Evolutionary conservation across 2,113 vertebrate genomes (phyloP), one percentile per base, ranked within the genome.

Genomic region (Paracyprichromis sp.): DNA sequence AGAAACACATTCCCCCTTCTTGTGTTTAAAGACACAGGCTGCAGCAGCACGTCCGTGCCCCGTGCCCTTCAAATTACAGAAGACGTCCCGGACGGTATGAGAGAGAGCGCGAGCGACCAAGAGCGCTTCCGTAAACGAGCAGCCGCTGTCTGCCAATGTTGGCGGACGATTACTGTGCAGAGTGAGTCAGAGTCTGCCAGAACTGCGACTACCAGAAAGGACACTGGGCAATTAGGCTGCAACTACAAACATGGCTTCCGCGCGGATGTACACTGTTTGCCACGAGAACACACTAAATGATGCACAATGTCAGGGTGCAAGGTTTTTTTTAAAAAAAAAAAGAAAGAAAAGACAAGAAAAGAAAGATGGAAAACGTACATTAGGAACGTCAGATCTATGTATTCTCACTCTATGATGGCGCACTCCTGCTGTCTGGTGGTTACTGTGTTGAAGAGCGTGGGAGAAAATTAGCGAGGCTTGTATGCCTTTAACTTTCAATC

Each of bases 31-130:
- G 83, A 89, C 56, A 83, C 88, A 10, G 86, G 52, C 82, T 31
- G 61, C 57, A 38, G 83, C 71, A 14, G 79, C 81, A 40, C 83
- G 71, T 14, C 83, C 24, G 47, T 53, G 40, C 21, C 43, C 14
- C 31, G 83, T 93, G 94, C 71, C 94, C 94, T 95, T 95, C 94
- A 95, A 81, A 93, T 43, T 9, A 78, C 89, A 66, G 19, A 71
- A 88, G n/a, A 59, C 90, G 52, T 40, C 52, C 50, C 79, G 61
- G 8, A 80, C 56, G 2, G 78, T 31, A n/a, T 19, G 7, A 21
- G 19, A 63, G 26, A 52, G 5, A 8, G 17, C 54, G 88, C 61
- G 8, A 21, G 17, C 40, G 10, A 66, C 61, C 7, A 8, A 40
- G 11, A 8, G 11, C 45, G 89, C 83, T 93, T 94, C 93, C 90